Base-by-base conservation (phyloP, 2,888 invertebrate species). In the Ornithoptera priamus region DNA sequence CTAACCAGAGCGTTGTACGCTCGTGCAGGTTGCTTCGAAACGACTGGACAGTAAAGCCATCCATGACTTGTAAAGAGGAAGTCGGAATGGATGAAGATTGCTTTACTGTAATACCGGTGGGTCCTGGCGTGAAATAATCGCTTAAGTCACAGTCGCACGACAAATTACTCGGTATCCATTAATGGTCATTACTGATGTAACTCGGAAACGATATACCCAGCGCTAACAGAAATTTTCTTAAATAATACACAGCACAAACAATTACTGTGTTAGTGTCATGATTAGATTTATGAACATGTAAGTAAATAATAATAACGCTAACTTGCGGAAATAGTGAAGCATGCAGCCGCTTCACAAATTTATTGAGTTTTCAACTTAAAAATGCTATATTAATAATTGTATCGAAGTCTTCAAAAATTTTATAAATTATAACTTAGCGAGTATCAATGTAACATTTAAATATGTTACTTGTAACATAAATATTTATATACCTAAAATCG, bases 21-120 rank as follows among this genome's bases (percentile, higher is more conserved):
- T 74, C 78, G 81, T 80, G 84, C 83, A 85, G 76, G 75, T 79
- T 85, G 90, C 88, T 85, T 86, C 85, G 79, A 83, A 80, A 81
- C 83, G 84, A 90, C 90, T 90, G 90, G 88, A 82, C 84, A 80
- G 77, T 75, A 77, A 78, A 83, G 81, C 85, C 83, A 80, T 80
- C 85, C 81, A 85, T 86, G 81, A 71, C 72, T 72, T 62, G 66
- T 73, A 69, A 73, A 74, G 64, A 68, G 65, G 62, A 68, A 71
- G 68, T 65, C 65, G 30, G 53, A 50, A 61, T 65, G 58, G 61
- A 20, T 53, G 71, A 65, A 65, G 62, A 71, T 68, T 63, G 50
- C 65, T 68, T 65, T 65, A 62, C 56, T 70, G 67, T 72, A 71
- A 70, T 70, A 70, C 70, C 73, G 64, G 68, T 72, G 71, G 67